These are phyloP conservation scores for Cryptocephalus primarius DNA, from an alignment of 2,888 invertebrate genomes.

Conservation along the genomic window DNA sequence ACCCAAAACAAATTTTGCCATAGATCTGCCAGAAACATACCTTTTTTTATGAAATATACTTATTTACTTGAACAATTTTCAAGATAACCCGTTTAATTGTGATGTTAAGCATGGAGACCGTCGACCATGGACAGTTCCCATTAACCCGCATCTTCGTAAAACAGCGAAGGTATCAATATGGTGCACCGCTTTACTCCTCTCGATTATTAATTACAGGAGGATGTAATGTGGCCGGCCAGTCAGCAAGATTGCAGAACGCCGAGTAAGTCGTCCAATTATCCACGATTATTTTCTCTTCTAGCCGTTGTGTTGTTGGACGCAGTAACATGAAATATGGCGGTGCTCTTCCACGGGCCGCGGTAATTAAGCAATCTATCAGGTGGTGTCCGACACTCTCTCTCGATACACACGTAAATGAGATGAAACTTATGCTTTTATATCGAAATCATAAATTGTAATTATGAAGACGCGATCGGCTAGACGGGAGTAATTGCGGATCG, in stretches of 20 bases:
- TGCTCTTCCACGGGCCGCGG: constrained; percentile 26
- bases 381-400: constrained; percentile 20
- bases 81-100: too few species aligned
- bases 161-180: constrained; percentile 26
- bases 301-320: constrained; percentile 18
- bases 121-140: too few species aligned
- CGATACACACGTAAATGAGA: constrained; percentile 7
- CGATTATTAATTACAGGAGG: constrained; percentile 16
- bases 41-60: too few species aligned
- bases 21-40: too few species aligned
- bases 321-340: constrained; percentile 29
- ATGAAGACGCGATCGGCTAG: constrained; percentile 1
- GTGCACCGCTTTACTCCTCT: constrained; percentile 10
- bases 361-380: constrained; percentile 37
- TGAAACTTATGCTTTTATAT: constrained; percentile 16
- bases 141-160: constrained; percentile 4
- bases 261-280: constrained; percentile 32
- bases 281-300: constrained; percentile 32
- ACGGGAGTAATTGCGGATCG: too few species aligned
- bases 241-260: constrained; percentile 16
- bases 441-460: constrained; percentile 12
- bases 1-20: too few species aligned
- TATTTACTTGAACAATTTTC: too few species aligned
- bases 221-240: constrained; percentile 13
- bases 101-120: too few species aligned